phyloP scores from a whole-genome alignment of 2,888 invertebrate species.

The Tinea trinotella region DNA sequence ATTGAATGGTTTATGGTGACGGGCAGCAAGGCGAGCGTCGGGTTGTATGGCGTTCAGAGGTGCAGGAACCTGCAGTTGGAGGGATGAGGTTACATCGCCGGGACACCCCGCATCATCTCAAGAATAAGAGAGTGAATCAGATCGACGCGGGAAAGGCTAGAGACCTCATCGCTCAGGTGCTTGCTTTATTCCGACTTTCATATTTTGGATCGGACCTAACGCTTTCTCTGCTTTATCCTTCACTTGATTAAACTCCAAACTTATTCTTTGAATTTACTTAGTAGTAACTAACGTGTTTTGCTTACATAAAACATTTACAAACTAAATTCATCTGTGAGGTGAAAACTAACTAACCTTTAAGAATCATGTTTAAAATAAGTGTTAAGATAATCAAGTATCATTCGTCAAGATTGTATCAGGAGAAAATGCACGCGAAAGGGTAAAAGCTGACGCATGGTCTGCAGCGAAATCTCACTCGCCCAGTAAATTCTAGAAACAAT shows the following conservation, averaged over 20 bases:
- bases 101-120: conserved; percentile 99
- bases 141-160: conserved; percentile 57
- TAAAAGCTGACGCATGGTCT: conserved; percentile 51
- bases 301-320: too few relatives aligned
- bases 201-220: too few relatives aligned
- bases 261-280: too few relatives aligned
- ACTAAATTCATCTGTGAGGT: too few relatives aligned
- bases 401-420: conserved; percentile 47
- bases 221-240: too few relatives aligned
- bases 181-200: neutral
- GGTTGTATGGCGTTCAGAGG: conserved; percentile 73
- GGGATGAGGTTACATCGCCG: conserved; percentile 85
- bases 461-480: conserved; percentile 45
- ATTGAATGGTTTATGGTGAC: conserved; percentile 32
- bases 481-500: conserved; percentile 56
- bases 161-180: conserved; percentile 65
- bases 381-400: conserved; percentile 33
- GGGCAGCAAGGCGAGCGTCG: conserved; percentile 37
- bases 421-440: conserved; percentile 47
- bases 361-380: conserved; percentile 9
- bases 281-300: too few relatives aligned
- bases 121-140: conserved; percentile 91
- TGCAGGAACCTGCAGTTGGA: conserved; percentile 39
- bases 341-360: too few relatives aligned
- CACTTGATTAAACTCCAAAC: too few relatives aligned